phyloP scores from a whole-genome alignment of 2,797 vertebrate species.

The Zenarchopterus dispar region DNA sequence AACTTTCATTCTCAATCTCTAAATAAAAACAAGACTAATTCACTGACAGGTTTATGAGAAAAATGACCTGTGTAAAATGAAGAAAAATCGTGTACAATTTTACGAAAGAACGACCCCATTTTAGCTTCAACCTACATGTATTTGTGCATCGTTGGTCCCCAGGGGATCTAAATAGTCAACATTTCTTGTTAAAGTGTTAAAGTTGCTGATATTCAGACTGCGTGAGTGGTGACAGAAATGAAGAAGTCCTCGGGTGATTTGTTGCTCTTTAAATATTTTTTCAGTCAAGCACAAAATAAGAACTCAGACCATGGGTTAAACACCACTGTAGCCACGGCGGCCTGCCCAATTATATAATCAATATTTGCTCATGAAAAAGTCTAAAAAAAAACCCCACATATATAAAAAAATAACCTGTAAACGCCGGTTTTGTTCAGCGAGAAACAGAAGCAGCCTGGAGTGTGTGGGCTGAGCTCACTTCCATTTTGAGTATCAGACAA shows the following conservation, averaged over 20 bases:
- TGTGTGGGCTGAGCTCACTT: constrained; percentile 68
- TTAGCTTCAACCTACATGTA: neutral
- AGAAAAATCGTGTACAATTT: neutral
- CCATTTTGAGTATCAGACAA: constrained; percentile 73
- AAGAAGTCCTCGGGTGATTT: constrained; percentile 28
- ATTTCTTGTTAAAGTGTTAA: constrained; percentile 15
- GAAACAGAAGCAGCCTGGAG: constrained; percentile 31
- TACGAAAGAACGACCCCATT: neutral
- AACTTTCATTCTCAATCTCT: neutral
- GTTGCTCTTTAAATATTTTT: constrained; percentile 14
- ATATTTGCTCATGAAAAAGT: constrained; percentile 57
- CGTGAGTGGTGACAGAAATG: constrained; percentile 12
- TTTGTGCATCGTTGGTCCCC: constrained; percentile 8
- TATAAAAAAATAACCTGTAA: constrained; percentile 16
- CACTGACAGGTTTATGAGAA: neutral
- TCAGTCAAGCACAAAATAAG: constrained; percentile 29
- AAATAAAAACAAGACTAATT: neutral
- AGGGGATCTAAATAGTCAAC: constrained; percentile 12
- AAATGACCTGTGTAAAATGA: neutral
- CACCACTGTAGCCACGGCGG: constrained; percentile 49
- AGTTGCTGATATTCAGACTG: constrained; percentile 23
- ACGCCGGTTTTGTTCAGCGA: constrained; percentile 13
- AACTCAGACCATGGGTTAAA: constrained; percentile 62
- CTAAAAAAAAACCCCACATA: constrained; percentile 12
- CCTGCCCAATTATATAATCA: constrained; percentile 68